phyloP scores from a whole-genome alignment of 64 coral and sea anemone species.

The Pocillopora damicornis region DNA sequence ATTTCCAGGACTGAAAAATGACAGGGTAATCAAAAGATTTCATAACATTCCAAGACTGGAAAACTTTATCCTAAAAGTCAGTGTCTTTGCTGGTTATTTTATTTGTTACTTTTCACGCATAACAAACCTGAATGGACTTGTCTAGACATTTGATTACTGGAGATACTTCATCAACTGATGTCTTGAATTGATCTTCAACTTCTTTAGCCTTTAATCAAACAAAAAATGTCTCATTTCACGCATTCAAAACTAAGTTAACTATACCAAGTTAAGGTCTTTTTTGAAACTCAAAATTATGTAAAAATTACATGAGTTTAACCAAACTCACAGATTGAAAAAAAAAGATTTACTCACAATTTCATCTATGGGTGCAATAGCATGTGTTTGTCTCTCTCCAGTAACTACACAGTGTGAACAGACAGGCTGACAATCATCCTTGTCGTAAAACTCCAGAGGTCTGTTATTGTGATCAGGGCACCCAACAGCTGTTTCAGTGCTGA shows the following conservation, averaged over 20 bases:
- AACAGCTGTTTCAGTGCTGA: slow-evolving; percentile 38
- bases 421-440: slow-evolving; percentile 58
- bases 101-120: neutral
- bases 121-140: slow-evolving; percentile 41
- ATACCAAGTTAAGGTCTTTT: no score
- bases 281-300: no score
- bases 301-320: no score
- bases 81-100: no score
- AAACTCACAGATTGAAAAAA: no score
- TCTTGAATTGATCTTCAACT: slow-evolving; percentile 40
- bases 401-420: slow-evolving; percentile 92
- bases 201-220: slow-evolving; percentile 23
- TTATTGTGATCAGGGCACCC: slow-evolving; percentile 78
- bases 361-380: slow-evolving; percentile 60
- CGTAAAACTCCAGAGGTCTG: slow-evolving; percentile 83
- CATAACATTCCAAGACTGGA: no score
- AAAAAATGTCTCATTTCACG: neutral
- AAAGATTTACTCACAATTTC: slow-evolving; percentile 59
- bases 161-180: slow-evolving; percentile 24
- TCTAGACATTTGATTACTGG: slow-evolving; percentile 34
- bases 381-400: slow-evolving; percentile 64
- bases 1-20: no score
- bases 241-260: no score
- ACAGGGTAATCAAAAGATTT: no score
- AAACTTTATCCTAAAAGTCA: no score